phyloP scores from a whole-genome alignment of 2,113 vertebrate species.

The Alexandromys fortis region DNA sequence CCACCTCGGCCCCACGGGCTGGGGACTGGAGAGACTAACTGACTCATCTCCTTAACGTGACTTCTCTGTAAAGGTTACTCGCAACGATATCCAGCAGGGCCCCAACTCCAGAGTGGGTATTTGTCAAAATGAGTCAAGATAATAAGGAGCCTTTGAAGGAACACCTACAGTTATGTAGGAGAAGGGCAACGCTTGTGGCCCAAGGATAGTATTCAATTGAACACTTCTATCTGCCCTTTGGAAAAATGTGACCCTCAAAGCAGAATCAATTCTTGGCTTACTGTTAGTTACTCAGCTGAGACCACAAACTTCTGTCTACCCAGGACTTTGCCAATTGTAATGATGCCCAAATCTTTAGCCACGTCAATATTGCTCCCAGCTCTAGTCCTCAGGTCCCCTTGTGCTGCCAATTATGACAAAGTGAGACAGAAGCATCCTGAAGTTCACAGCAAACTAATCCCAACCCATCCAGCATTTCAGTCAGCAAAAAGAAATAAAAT shows the following conservation, averaged over 20 bases:
- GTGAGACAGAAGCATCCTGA: not conserved
- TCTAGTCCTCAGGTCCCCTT: not conserved
- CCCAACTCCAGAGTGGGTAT: slow-evolving; percentile 23
- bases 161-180: not conserved
- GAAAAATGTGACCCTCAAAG: slow-evolving; percentile 47
- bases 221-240: slow-evolving; percentile 45
- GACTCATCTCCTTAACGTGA: slow-evolving; percentile 42
- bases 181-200: not conserved
- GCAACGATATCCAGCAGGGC: slow-evolving; percentile 10
- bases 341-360: not conserved
- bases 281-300: slow-evolving; percentile 59
- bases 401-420: slow-evolving; percentile 8
- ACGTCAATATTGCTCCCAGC: not conserved
- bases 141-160: slow-evolving; percentile 52
- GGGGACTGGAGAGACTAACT: slow-evolving; percentile 23
- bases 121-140: slow-evolving; percentile 69
- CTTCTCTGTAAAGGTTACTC: slow-evolving; percentile 59
- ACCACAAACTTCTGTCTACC: slow-evolving; percentile 34
- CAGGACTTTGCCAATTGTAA: not conserved
- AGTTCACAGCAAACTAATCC: not conserved
- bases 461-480: not conserved
- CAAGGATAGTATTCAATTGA: not conserved
- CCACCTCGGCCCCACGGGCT: not conserved
- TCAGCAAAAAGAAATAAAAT: slow-evolving; percentile 29
- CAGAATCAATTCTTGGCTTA: slow-evolving; percentile 62